Evolutionary conservation across 2,113 vertebrate species (phyloP).

Genomic region (Oreochromis niloticus): DNA sequence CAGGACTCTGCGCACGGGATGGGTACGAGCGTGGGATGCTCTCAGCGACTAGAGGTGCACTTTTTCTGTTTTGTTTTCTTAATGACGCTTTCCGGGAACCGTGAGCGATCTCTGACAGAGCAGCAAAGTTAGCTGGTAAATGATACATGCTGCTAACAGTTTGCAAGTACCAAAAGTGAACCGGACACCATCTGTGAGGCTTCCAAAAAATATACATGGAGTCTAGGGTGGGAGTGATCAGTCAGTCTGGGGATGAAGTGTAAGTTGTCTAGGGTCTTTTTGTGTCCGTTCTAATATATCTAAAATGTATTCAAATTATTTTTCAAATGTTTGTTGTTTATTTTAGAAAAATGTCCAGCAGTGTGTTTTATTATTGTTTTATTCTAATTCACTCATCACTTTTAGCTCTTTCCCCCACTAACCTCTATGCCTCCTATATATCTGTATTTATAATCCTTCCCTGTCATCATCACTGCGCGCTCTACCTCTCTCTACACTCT

Average conservation of each 20-base stretch:
- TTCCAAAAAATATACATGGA: not conserved
- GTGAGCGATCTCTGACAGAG: not conserved
- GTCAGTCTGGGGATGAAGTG: not conserved
- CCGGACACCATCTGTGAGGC: not conserved
- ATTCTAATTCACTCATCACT: not conserved
- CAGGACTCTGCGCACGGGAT: not conserved
- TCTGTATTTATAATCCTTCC: not conserved
- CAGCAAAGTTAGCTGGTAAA: not conserved
- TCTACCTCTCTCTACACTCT: not conserved
- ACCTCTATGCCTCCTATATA: not conserved
- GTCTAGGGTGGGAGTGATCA: not conserved
- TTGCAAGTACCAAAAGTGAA: not conserved
- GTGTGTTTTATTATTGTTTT: not conserved
- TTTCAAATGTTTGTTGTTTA: not conserved
- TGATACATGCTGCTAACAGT: not conserved
- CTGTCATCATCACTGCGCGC: not conserved
- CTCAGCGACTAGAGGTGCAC: not conserved
- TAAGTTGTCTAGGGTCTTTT: not conserved
- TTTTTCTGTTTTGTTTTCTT: not conserved
- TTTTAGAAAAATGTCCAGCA: not conserved
- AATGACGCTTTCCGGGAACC: not conserved
- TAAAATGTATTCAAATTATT: not conserved
- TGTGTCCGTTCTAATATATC: not conserved
- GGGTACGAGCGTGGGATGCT: not conserved
- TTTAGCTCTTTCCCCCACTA: not conserved